phyloP scores from a whole-genome alignment of 2,888 invertebrate species.

The Microctonus hyperodae region DNA sequence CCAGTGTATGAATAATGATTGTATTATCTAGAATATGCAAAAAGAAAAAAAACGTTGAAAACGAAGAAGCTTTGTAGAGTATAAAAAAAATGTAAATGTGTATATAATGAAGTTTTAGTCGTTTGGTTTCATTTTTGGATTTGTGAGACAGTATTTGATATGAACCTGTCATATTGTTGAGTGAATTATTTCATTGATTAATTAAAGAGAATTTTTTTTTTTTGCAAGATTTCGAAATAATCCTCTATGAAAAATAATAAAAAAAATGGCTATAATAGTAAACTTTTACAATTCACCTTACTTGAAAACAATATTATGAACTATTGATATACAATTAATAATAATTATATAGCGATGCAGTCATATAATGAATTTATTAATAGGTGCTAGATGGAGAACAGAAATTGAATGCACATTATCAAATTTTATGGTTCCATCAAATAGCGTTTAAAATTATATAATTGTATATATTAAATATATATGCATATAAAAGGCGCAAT shows the following conservation, averaged over 20 bases:
- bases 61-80: conserved; percentile 26
- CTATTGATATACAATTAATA: background rate
- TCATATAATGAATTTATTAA: background rate
- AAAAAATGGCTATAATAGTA: background rate
- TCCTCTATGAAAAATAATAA: no score
- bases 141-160: conserved; percentile 7
- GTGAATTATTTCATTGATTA: background rate
- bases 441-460: background rate
- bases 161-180: background rate
- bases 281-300: no score
- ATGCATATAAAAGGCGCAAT: background rate
- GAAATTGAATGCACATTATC: background rate
- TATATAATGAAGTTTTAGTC: conserved; percentile 41
- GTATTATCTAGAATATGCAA: conserved; percentile 39
- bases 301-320: background rate
- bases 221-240: background rate
- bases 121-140: background rate
- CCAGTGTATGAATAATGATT: conserved; percentile 44
- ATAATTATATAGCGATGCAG: background rate
- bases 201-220: background rate
- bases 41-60: conserved; percentile 25
- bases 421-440: background rate
- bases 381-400: background rate
- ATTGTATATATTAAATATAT: background rate
- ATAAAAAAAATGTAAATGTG: conserved; percentile 43